Evolutionary conservation across 30 jellyfish, hydroid and myxozoan genomes (phyloP).

Genomic region (Chrysaora quinquecirrha): DNA sequence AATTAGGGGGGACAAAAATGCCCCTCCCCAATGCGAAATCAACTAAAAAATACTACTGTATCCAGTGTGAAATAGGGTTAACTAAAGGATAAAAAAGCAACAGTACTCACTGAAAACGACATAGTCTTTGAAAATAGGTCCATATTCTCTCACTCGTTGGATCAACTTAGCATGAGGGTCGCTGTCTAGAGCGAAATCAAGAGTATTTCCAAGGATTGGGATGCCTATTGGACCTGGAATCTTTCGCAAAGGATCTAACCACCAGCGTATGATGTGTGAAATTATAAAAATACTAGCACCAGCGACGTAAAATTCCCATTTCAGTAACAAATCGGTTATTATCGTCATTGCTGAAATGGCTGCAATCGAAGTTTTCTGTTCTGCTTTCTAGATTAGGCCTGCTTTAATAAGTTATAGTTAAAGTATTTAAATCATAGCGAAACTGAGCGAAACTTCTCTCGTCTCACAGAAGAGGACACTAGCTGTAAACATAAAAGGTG

Average conservation of each 20-base stretch:
- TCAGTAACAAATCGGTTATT: background rate
- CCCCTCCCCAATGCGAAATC: no score
- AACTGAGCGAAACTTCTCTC: no score
- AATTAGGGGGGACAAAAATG: no score
- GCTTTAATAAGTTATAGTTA: no score
- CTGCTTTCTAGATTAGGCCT: background rate
- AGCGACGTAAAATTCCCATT: conserved; percentile 36
- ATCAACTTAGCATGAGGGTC: conserved; percentile 7
- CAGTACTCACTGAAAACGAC: conserved; percentile 6
- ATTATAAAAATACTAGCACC: background rate
- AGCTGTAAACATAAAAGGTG: no score
- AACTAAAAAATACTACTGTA: no score
- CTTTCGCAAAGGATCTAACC: conserved; percentile 37
- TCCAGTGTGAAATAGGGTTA: no score
- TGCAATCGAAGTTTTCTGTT: no score
- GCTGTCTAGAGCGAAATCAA: conserved; percentile 4
- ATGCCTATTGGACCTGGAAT: conserved; percentile 45
- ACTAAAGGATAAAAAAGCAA: no score
- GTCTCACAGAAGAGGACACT: no score
- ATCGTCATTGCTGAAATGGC: conserved; percentile 26
- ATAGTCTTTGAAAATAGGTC: conserved; percentile 24
- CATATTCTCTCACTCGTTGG: conserved; percentile 9
- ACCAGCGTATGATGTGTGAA: conserved; percentile 32
- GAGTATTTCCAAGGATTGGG: conserved; percentile 47
- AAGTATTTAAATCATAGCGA: no score